Evolutionary conservation across 2,113 vertebrate genomes (phyloP).

Genomic region (Xyrauchen texanus): DNA sequence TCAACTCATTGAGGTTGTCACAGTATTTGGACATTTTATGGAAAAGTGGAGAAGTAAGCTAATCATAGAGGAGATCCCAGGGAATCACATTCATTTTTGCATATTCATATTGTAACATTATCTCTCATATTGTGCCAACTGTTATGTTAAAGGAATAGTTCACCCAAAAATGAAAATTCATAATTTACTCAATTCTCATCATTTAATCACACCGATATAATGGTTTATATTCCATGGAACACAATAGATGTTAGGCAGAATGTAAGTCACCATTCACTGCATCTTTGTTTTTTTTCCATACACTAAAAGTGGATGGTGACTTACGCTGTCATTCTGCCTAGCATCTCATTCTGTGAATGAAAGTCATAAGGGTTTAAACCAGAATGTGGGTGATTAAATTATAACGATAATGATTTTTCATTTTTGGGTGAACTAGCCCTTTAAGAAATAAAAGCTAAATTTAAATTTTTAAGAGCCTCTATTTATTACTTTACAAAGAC

Average conservation of each 20-base stretch:
- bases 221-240: too few relatives aligned
- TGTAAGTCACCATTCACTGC: neutral
- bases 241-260: neutral
- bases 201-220: too few relatives aligned
- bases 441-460: neutral
- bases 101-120: slow-evolving; percentile 1
- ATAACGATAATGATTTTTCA: too few relatives aligned
- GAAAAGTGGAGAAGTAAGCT: neutral
- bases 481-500: slow-evolving; percentile 10
- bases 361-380: too few relatives aligned
- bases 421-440: too few relatives aligned
- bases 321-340: too few relatives aligned
- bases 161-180: too few relatives aligned
- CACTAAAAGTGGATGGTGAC: too few relatives aligned
- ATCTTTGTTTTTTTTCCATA: too few relatives aligned
- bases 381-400: too few relatives aligned
- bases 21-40: neutral
- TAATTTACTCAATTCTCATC: too few relatives aligned
- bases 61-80: slow-evolving; percentile 16
- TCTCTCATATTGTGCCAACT: slow-evolving; percentile 20
- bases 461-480: neutral
- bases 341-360: too few relatives aligned
- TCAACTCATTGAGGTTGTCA: neutral
- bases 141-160: neutral
- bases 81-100: neutral